Base-by-base conservation (phyloP, 1,140 invertebrate genomes). In the Listronotus bonariensis region DNA sequence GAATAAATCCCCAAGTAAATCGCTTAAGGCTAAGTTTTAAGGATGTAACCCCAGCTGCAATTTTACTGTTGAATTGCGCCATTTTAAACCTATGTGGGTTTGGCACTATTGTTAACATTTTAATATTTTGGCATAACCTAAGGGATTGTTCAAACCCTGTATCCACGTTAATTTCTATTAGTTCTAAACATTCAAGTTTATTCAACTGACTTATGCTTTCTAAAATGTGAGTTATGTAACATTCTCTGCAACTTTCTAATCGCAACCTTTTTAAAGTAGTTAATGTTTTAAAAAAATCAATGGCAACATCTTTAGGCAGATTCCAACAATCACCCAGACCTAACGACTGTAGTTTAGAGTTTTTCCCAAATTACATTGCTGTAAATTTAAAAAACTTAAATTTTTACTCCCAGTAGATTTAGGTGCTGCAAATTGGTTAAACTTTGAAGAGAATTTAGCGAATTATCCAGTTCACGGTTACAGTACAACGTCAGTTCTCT, bases 1-100 rank as follows among this genome's bases (percentile, higher is more conserved):
- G 46, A 12, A 31, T 18, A 31, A 49, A 49, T 18, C 46, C 46
- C 46, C 46, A 49, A 49, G 46, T 49, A 49, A 49, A 49, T 4
- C n/a, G 6, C 8, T 49, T 49, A 3, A 49, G 20, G n/a, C 9
- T 49, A 20, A 18, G 17, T 12, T 11, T 18, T 26, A 49, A 31
- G 4, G 17, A 20, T n/a, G 10, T 3, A 31, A 49, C 46, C 5
- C 46, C 15, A 20, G 9, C 11, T 18, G 18, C 9, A 49, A 49
- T 49, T 31, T 17, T 15, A 31, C 12, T 18, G 18, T 49, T 49
- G 18, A 26, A 26, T 18, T 8, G 15, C 6, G 26, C 46, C 20
- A 49, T 49, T 3, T 49, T n/a, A 18, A 10, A 49, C 26, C 46
- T 49, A 26, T 49, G 46, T 7, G 20, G 46, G n/a, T 49, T 20